Base-by-base conservation (phyloP, 2,888 invertebrate species). In the Nemapogon koenigi region DNA sequence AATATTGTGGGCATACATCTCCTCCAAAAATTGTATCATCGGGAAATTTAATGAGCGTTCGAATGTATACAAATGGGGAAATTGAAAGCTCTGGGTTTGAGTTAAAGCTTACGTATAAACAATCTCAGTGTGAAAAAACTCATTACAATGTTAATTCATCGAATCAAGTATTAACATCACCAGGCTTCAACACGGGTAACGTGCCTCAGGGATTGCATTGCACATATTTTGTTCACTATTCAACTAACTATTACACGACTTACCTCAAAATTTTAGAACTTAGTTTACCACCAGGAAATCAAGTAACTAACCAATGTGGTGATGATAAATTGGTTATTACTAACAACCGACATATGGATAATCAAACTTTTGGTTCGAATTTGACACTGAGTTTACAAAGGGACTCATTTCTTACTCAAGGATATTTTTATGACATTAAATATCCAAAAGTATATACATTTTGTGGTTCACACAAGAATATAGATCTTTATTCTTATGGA, bases 11-110 rank as follows among this genome's bases (percentile, higher is more conserved):
- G 0, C 81, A 81, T 19, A 59, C 54, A 1, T 35, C 69, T 2
- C 89, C 89, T 0, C 62, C 71, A 2, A 57, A 67, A 8, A 53
- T 90, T 16, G 57, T 62, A 1, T 84, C 90, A 0, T 83, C 89
- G 0, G 58, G 68, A 3, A 86, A 88, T 53, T 55, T 64, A 1
- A 57, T 91, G 45, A 85, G 83, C 60, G 57, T 94, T 28, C 76
- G 84, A 46, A 84, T 93, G 43, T 78, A 80, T 3, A 83, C 88
- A 1, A 88, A 90, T 51, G 81, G 81, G 0, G 66, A 70, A n/a
- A 52, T 68, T 1, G 65, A 66, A 16, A 85, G 84, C 37, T 68
- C 82, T 13, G 91, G 92, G 18, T 88, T 90, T 51, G 72, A 70
- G 50, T 81, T 85, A 1, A 73, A 68, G 1, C 62, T 89, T 35